Evolutionary conservation across 2,113 vertebrate species (phyloP), one percentile per base, ranked within the genome.

Genomic region (Cyprinodon variegatus): DNA sequence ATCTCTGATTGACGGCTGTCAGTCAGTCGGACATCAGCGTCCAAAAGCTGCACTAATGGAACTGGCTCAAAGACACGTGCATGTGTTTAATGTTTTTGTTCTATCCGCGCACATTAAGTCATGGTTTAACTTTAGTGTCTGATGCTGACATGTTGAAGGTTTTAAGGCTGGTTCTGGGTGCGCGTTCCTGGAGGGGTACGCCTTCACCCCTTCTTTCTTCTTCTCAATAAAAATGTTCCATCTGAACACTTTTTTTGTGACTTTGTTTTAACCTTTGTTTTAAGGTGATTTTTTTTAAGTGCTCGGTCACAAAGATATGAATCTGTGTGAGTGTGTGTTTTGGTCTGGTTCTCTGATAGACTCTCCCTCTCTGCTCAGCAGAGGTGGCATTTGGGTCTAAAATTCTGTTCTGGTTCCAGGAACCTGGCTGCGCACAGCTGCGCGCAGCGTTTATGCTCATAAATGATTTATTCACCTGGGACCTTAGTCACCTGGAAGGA

Each of bases 1-100:
- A 38, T 38, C 10, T 66, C 7, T 72, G 71, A 88, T 41, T 69
- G 83, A 77, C 45, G 20, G 37, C 83, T 82, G 81, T 82, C 81
- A 77, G 4, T 77, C 69, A 79, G 1, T 13, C 13, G 11, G 36
- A 17, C 15, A 17, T 22, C 29, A 29, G 69, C 65, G 41, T 22
- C 68, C 73, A 45, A 53, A 69, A 69, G 3, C 50, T 14, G 2
- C 20, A 2, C 40, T 8, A 41, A 29, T 15, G 40, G 57, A 57
- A 57, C 50, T 57, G 9, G 17, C 50, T 57, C 20, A 8, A 6
- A 7, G 17, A 43, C 29, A 8, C n/a, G 22, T 7, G 45, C 66
- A 36, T 50, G 29, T 29, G 29, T 29, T 29, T 29, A 29, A 29
- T 29, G 29, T 29, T 29, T 29, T 29, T 68, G 7, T 14, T 3